phyloP scores from a whole-genome alignment of 1,140 invertebrate genomes.

The Saccostrea cuccullata region DNA sequence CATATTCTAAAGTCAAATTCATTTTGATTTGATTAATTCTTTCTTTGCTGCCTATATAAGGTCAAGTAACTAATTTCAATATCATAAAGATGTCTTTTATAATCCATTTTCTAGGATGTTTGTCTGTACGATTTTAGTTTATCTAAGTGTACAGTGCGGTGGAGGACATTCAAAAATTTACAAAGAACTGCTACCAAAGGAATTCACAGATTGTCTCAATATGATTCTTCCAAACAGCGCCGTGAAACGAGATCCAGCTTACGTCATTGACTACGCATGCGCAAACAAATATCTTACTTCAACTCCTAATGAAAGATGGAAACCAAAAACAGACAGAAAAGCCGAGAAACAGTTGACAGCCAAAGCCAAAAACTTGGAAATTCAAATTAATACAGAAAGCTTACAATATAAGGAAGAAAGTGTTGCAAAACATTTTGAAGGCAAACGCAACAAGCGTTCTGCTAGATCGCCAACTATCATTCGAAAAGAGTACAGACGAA shows the following conservation, averaged over 20 bases:
- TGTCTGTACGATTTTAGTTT: not conserved
- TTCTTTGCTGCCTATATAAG: too few species aligned
- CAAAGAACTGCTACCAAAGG: not conserved
- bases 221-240: not conserved
- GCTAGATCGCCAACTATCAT: not conserved
- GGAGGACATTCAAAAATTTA: not conserved
- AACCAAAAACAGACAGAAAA: not conserved
- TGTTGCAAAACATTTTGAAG: not conserved
- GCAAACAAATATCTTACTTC: not conserved
- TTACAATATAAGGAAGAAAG: not conserved
- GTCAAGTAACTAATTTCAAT: too few species aligned
- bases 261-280: constrained; percentile 34
- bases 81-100: too few species aligned
- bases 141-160: not conserved
- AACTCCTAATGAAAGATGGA: constrained; percentile 30
- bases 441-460: not conserved
- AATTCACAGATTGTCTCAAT: constrained; percentile 18
- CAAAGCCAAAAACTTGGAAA: not conserved
- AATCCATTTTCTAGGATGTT: not conserved
- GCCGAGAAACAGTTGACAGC: not conserved
- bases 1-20: too few species aligned
- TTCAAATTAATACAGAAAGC: not conserved
- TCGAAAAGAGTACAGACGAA: constrained; percentile 74
- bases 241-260: not conserved
- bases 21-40: too few species aligned